Evolutionary conservation across 2,888 invertebrate genomes (phyloP).

Genomic region (Parnassius smintheus): DNA sequence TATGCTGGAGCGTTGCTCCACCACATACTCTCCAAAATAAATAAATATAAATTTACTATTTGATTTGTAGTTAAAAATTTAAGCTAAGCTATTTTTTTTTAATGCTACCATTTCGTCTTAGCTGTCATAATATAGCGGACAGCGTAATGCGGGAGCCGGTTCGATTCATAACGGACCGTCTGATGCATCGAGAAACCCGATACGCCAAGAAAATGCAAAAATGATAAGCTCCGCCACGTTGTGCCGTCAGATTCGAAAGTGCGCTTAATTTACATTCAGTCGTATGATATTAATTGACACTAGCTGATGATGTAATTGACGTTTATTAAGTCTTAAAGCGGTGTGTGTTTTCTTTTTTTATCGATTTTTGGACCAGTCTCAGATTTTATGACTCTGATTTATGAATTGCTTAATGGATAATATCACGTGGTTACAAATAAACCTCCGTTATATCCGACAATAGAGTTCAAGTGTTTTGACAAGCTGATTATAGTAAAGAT

Average conservation of each 20-base stretch:
- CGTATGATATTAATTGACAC: conserved; percentile 29
- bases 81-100: conserved; percentile 14
- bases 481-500: too few relatives aligned
- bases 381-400: too few relatives aligned
- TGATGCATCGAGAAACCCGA: conserved; percentile 34
- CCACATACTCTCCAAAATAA: too few relatives aligned
- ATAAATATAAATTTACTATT: too few relatives aligned
- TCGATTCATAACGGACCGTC: conserved; percentile 46
- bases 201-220: conserved; percentile 35
- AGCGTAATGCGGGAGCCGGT: conserved; percentile 47
- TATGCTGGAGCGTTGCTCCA: too few relatives aligned
- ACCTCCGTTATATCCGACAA: too few relatives aligned
- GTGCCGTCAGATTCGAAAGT: conserved; percentile 34
- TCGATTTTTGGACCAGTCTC: not conserved
- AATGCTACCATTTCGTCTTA: conserved; percentile 32
- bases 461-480: too few relatives aligned
- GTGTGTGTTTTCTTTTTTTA: conserved; percentile 15
- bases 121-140: conserved; percentile 17
- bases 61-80: not conserved
- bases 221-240: conserved; percentile 34
- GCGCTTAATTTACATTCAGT: conserved; percentile 30
- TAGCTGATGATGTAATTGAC: conserved; percentile 23
- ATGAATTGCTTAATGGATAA: too few relatives aligned
- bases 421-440: too few relatives aligned
- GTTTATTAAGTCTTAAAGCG: conserved; percentile 28